phyloP scores from a whole-genome alignment of 2,113 vertebrate genomes.

The Holacanthus passer region DNA sequence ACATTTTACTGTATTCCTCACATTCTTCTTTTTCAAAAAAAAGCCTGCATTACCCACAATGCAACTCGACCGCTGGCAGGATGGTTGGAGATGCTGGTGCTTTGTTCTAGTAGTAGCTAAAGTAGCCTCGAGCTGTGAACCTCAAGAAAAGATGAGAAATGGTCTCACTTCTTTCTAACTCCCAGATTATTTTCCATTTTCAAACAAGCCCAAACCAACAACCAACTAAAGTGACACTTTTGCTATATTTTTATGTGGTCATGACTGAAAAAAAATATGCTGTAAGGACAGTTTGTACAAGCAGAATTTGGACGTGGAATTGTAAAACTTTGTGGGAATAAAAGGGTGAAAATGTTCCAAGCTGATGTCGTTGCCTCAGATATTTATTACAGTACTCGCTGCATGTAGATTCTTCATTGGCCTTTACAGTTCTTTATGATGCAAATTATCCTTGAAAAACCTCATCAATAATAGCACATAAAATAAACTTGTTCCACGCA shows the following conservation, averaged over 20 bases:
- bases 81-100: not conserved
- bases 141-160: not conserved
- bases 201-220: not conserved
- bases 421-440: not conserved
- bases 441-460: not conserved
- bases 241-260: not conserved
- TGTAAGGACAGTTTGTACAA: not conserved
- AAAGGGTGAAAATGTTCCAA: not conserved
- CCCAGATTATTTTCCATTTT: not conserved
- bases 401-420: not conserved
- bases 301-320: not conserved
- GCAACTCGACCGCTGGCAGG: not conserved
- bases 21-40: not conserved
- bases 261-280: not conserved
- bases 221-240: not conserved
- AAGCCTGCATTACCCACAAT: not conserved
- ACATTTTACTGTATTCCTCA: not conserved
- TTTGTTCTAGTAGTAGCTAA: not conserved
- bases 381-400: not conserved
- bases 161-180: not conserved
- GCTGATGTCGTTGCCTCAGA: not conserved
- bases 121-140: not conserved
- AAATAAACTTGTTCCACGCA: constrained; percentile 25
- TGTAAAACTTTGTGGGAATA: not conserved
- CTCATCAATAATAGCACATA: not conserved